These are phyloP conservation scores for Drepana falcataria DNA, from an alignment of 2,888 invertebrate genomes.

Conservation along the genomic window DNA sequence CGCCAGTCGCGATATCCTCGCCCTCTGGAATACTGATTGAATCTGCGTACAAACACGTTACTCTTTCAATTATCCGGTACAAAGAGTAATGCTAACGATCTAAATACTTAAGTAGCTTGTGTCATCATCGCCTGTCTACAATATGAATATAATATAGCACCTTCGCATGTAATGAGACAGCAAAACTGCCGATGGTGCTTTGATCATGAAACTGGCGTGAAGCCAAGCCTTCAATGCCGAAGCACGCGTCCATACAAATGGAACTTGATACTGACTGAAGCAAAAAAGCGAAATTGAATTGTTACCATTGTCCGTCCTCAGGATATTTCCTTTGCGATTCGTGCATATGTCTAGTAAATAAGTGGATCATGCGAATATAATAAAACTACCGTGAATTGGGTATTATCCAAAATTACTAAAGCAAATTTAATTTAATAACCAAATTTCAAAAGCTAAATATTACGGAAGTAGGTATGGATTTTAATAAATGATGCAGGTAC, in stretches of 20 bases:
- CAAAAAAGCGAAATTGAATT: constrained; percentile 78
- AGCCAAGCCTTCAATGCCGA: constrained; percentile 65
- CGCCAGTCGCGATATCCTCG: constrained; percentile 85
- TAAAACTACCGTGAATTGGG: constrained; percentile 62
- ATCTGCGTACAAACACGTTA: constrained; percentile 63
- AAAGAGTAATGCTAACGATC: background rate
- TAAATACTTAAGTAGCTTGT: constrained; percentile 18
- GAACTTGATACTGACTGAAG: constrained; percentile 57
- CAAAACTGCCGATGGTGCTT: constrained; percentile 58
- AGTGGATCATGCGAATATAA: constrained; percentile 64
- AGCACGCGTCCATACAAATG: constrained; percentile 59
- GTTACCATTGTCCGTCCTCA: constrained; percentile 69
- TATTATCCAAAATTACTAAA: constrained; percentile 43
- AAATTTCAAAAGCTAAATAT: constrained; percentile 25
- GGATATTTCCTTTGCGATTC: constrained; percentile 60
- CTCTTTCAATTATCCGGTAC: constrained; percentile 9
- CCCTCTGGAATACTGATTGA: constrained; percentile 79
- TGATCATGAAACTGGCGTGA: constrained; percentile 56
- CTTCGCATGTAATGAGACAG: constrained; percentile 55
- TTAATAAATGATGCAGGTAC: constrained; percentile 24
- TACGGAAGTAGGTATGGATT: constrained; percentile 22
- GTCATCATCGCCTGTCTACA: constrained; percentile 35
- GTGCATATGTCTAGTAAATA: constrained; percentile 60
- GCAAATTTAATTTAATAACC: constrained; percentile 34
- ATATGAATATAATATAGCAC: constrained; percentile 46